Evolutionary conservation across 2,113 vertebrate species (phyloP).

Genomic region (Barbus barbus): DNA sequence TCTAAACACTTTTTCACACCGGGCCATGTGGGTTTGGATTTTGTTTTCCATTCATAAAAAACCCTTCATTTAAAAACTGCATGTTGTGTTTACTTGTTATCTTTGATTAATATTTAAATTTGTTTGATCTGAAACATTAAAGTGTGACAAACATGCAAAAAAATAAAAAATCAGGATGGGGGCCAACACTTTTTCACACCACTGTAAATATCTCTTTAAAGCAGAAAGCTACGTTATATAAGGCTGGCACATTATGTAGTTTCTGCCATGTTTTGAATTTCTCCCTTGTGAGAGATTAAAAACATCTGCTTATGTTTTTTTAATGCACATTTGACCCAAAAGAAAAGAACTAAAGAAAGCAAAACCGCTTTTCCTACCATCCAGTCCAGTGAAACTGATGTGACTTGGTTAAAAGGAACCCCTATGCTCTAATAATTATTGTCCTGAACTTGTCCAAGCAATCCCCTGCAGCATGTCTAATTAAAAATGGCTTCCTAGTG

Average conservation of each 20-base stretch:
- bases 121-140: no score
- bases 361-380: neutral
- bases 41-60: no score
- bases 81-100: no score
- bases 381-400: neutral
- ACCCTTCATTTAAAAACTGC: no score
- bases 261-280: conserved; percentile 8
- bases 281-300: neutral
- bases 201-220: conserved; percentile 69
- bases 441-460: conserved; percentile 48
- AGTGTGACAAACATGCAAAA: no score
- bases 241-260: conserved; percentile 59
- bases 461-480: conserved; percentile 53
- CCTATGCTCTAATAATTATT: conserved; percentile 48
- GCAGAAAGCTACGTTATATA: conserved; percentile 47
- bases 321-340: neutral
- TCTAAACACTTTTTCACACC: no score
- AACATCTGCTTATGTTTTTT: neutral
- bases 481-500: conserved; percentile 55
- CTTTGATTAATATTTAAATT: no score
- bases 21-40: no score
- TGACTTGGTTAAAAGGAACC: conserved; percentile 28
- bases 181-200: no score
- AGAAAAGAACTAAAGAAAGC: neutral
- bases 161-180: no score